A percentile compares a stretch with the other conserved stretches of the same genome.
These are phyloP conservation scores for Cyrtorhinus lividipennis DNA, from an alignment of 1,140 invertebrate species.

Conservation along the genomic window DNA sequence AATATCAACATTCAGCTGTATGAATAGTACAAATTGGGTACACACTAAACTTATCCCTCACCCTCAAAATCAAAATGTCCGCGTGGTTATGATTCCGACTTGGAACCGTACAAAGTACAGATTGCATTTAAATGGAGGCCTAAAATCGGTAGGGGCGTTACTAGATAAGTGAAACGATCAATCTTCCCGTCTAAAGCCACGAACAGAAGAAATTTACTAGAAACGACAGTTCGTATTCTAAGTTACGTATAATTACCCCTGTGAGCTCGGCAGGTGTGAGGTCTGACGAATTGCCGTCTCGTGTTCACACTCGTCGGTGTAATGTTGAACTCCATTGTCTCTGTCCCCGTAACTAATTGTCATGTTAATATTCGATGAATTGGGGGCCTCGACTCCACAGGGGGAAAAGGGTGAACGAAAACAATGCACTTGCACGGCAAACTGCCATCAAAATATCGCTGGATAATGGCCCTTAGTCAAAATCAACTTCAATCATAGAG, in stretches of 20 bases:
- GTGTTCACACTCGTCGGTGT: background rate
- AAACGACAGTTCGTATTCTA: background rate
- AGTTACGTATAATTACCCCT: background rate
- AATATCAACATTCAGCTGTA: too few species aligned
- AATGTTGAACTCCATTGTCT: background rate
- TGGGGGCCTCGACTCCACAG: background rate
- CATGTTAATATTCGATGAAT: slow-evolving; percentile 6
- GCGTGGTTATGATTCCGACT: too few species aligned
- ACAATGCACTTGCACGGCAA: slow-evolving; percentile 2
- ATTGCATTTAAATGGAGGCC: too few species aligned
- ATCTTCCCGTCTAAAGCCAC: too few species aligned
- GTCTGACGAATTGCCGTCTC: slow-evolving; percentile 4
- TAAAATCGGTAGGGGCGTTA: too few species aligned
- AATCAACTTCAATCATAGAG: background rate
- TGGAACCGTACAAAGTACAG: too few species aligned
- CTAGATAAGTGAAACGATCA: too few species aligned
- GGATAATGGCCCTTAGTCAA: background rate
- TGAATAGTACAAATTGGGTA: too few species aligned
- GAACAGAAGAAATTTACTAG: too few species aligned
- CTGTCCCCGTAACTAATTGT: slow-evolving; percentile 4
- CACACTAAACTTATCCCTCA: too few species aligned
- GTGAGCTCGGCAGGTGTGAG: background rate
- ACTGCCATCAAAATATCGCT: background rate
- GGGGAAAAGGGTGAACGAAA: background rate
- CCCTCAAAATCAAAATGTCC: too few species aligned